Evolutionary conservation across 2,113 vertebrate genomes (phyloP).

Genomic region (Heteronetta atricapilla): DNA sequence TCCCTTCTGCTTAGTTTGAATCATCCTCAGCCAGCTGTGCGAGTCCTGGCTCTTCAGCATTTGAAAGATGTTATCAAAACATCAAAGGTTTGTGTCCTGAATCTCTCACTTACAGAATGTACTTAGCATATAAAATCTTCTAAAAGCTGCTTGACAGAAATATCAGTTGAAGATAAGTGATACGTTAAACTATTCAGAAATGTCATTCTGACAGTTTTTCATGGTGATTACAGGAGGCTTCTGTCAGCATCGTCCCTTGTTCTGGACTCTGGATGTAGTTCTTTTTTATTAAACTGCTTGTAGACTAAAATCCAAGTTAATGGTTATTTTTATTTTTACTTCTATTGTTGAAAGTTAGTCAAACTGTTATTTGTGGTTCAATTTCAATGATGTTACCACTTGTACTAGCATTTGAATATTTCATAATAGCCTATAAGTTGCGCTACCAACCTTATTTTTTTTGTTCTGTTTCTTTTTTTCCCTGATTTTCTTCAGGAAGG

Average conservation of each 20-base stretch:
- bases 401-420: not conserved
- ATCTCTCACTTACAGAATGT: not conserved
- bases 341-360: not conserved
- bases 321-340: not conserved
- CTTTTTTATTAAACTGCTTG: not conserved
- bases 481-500: constrained; percentile 74
- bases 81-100: constrained; percentile 80
- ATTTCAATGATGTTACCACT: not conserved
- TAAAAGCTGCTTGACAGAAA: not conserved
- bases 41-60: constrained; percentile 86
- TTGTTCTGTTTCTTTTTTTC: not conserved
- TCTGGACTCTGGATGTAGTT: not conserved
- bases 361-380: not conserved
- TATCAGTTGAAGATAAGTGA: not conserved
- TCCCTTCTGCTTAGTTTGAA: constrained; percentile 93
- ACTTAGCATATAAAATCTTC: not conserved
- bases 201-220: not conserved
- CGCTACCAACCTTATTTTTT: not conserved
- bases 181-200: not conserved
- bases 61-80: constrained; percentile 80
- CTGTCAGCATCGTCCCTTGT: not conserved
- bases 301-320: not conserved
- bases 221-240: not conserved
- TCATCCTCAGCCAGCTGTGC: constrained; percentile 87
- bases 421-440: not conserved